A percentile compares a stretch with the other conserved stretches of the same genome.
These are phyloP conservation scores for Ditula angustiorana DNA, from an alignment of 2,888 invertebrate genomes.

Conservation along the genomic window DNA sequence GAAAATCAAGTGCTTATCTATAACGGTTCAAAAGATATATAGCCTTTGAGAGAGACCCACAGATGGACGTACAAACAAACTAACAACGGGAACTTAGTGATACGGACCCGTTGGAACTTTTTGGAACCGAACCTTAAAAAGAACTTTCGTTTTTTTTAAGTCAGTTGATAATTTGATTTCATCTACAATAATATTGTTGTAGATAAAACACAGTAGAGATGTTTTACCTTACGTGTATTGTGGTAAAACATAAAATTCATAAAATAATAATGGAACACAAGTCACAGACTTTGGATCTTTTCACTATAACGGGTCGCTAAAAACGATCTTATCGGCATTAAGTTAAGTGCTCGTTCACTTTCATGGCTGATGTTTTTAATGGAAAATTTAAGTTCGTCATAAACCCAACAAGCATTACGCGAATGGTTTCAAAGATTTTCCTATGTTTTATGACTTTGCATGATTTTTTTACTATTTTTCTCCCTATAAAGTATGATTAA, in stretches of 20 bases:
- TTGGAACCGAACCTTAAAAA: too few relatives aligned
- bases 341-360: constrained; percentile 13
- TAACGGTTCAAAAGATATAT: too few relatives aligned
- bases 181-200: too few relatives aligned
- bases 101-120: too few relatives aligned
- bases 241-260: neutral
- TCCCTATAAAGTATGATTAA: too few relatives aligned
- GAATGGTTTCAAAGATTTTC: neutral
- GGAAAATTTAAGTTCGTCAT: constrained; percentile 12
- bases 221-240: neutral
- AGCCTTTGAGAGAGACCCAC: too few relatives aligned
- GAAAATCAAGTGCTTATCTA: too few relatives aligned
- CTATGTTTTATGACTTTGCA: neutral
- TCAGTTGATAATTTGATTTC: too few relatives aligned
- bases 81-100: too few relatives aligned
- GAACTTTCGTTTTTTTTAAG: too few relatives aligned
- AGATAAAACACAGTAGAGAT: neutral
- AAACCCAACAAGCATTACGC: constrained; percentile 14
- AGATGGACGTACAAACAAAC: too few relatives aligned
- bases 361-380: constrained; percentile 6
- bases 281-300: neutral
- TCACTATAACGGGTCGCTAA: constrained; percentile 6
- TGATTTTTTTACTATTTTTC: neutral
- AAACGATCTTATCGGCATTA: constrained; percentile 1
- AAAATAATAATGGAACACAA: neutral